Evolutionary conservation across 2,113 vertebrate species (phyloP), one percentile per base, ranked within the genome.

Genomic region (Ellobius talpinus): DNA sequence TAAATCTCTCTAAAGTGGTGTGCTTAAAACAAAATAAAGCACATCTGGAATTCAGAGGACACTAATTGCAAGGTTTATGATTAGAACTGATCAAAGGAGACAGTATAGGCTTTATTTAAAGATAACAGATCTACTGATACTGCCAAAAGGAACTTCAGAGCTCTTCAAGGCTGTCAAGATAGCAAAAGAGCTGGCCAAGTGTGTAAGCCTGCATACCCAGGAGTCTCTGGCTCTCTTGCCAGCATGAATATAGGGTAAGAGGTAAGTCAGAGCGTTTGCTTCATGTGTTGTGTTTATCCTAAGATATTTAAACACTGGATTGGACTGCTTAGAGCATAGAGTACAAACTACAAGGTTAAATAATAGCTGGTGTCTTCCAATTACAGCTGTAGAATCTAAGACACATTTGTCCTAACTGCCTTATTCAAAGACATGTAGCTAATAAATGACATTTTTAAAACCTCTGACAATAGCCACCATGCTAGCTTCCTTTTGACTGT

Each of bases 1-100:
- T 97, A 74, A 96, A 94, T 98, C 96, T 94, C 65, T 81, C 89
- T 89, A 72, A 95, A 92, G 68, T 21, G 65, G 70, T 87, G 31
- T 86, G 77, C 65, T 95, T 94, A 90, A 97, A 94, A 66, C 81
- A 42, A 93, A 93, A 93, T 87, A 89, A 94, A 94, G 78, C 45
- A 87, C 82, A 87, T 73, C 78, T 91, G 70, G 88, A 96, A 96
- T 96, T 93, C 70, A 94, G 94, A 92, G 89, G 68, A 94, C 65
- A 91, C 70, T 88, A 96, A 93, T 94, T 93, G 73, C 72, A 68
- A 93, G 23, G 79, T 94, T 93, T 88, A 92, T 50, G 36, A 96
- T 68, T 39, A 90, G 84, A 90, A 77, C 11, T 39, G n/a, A n/a
- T 88, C 65, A 79, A 81, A 87, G 65, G 23, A 96, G 84, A 92